These are phyloP conservation scores for Patiria miniata DNA, from an alignment of 35 echinoderm and acorn worm genomes.

Conservation along the genomic window DNA sequence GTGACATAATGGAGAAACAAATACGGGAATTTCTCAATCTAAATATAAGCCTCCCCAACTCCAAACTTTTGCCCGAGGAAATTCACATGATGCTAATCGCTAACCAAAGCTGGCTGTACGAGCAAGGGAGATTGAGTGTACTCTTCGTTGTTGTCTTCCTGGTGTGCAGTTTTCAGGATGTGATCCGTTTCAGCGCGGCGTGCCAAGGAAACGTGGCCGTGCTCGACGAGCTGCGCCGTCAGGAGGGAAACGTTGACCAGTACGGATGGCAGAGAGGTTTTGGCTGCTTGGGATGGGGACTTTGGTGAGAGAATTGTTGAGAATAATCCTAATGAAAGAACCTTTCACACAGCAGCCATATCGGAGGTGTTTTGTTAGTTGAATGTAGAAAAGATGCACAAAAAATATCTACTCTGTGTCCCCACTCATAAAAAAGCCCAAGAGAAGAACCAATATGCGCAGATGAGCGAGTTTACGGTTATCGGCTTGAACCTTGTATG, in stretches of 20 bases:
- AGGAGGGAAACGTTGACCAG: not conserved
- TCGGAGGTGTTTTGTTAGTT: no score
- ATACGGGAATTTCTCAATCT: not conserved
- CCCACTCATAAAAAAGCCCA: no score
- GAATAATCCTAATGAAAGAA: no score
- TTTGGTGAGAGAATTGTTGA: not conserved
- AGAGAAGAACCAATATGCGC: no score
- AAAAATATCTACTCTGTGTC: no score
- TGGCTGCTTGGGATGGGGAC: not conserved
- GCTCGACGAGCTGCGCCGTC: not conserved
- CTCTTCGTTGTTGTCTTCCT: not conserved
- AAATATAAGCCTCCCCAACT: not conserved
- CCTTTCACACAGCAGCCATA: no score
- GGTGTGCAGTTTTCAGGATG: not conserved
- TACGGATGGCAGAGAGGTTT: not conserved
- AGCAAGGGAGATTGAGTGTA: not conserved
- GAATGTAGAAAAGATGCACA: no score
- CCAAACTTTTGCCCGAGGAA: not conserved
- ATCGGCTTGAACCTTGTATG: no score
- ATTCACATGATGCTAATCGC: not conserved
- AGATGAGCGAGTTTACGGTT: no score
- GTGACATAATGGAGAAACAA: constrained; percentile 13
- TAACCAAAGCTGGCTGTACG: not conserved
- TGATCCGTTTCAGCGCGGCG: not conserved
- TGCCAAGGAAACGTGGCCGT: not conserved